Evolutionary conservation across 2,113 vertebrate species (phyloP).

Genomic region (Scomber colias): DNA sequence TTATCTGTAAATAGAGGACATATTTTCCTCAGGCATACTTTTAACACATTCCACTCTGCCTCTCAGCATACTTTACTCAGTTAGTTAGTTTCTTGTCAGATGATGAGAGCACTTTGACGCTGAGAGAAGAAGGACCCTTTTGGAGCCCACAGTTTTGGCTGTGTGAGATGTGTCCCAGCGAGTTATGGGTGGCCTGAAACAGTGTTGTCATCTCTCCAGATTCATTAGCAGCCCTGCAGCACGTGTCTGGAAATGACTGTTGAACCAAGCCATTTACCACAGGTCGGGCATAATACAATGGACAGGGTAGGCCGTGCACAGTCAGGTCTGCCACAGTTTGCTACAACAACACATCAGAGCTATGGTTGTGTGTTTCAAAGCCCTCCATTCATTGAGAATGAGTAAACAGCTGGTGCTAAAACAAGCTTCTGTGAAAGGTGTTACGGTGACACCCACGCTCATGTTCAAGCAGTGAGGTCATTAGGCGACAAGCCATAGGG

Average conservation of each 20-base stretch:
- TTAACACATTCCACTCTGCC: constrained; percentile 28
- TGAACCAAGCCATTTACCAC: constrained; percentile 51
- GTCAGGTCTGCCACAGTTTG: constrained; percentile 56
- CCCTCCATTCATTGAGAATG: constrained; percentile 76
- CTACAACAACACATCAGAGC: constrained; percentile 68
- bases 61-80: background rate
- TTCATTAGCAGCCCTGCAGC: constrained; percentile 46
- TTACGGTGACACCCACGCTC: constrained; percentile 76
- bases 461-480: constrained; percentile 81
- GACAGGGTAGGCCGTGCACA: constrained; percentile 37
- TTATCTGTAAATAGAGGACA: constrained; percentile 38
- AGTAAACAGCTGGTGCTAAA: constrained; percentile 76
- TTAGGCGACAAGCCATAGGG: constrained; percentile 69
- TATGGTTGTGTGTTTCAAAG: constrained; percentile 77
- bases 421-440: constrained; percentile 80
- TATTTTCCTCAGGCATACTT: constrained; percentile 26
- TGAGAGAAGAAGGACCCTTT: constrained; percentile 39
- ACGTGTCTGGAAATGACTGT: constrained; percentile 57
- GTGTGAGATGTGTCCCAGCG: constrained; percentile 28
- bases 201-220: constrained; percentile 51
- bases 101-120: constrained; percentile 32
- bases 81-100: constrained; percentile 28
- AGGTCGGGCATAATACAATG: constrained; percentile 63
- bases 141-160: constrained; percentile 20
- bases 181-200: constrained; percentile 35